Evolutionary conservation across 2,888 invertebrate species (phyloP).

Genomic region (Epinotia brunnichana): DNA sequence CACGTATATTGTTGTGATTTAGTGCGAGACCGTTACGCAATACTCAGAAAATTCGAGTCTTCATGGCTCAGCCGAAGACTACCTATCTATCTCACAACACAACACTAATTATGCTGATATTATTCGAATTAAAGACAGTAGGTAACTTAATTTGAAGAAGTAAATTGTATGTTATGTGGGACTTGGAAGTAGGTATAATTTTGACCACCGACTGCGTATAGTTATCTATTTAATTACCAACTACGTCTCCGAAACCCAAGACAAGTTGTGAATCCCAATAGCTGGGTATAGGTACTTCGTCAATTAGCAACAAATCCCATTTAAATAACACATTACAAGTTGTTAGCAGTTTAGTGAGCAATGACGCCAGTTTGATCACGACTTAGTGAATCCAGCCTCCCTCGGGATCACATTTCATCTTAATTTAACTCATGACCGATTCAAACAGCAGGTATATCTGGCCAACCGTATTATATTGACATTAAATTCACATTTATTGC

Average conservation of each 20-base stretch:
- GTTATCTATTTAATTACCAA: no score
- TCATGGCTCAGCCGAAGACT: no score
- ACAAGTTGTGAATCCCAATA: neutral
- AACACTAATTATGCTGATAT: no score
- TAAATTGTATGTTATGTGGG: no score
- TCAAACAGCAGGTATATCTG: neutral
- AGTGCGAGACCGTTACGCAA: no score
- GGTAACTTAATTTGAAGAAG: no score
- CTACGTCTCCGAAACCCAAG: neutral
- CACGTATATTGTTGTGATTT: no score
- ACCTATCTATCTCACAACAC: no score
- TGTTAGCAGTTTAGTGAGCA: conserved; percentile 50
- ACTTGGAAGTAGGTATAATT: no score
- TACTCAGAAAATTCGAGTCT: no score
- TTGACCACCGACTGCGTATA: neutral
- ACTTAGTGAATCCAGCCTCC: conserved; percentile 54
- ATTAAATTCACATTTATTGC: neutral
- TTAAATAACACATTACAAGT: conserved; percentile 47
- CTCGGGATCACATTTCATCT: conserved; percentile 65
- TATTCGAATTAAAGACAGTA: no score
- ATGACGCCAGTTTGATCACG: conserved; percentile 62
- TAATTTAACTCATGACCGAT: conserved; percentile 62
- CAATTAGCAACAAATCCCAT: conserved; percentile 42
- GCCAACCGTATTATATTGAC: neutral
- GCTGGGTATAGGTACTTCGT: conserved; percentile 3